Base-by-base conservation (phyloP, 1,140 invertebrate species). In the Eubasilissa regina region DNA sequence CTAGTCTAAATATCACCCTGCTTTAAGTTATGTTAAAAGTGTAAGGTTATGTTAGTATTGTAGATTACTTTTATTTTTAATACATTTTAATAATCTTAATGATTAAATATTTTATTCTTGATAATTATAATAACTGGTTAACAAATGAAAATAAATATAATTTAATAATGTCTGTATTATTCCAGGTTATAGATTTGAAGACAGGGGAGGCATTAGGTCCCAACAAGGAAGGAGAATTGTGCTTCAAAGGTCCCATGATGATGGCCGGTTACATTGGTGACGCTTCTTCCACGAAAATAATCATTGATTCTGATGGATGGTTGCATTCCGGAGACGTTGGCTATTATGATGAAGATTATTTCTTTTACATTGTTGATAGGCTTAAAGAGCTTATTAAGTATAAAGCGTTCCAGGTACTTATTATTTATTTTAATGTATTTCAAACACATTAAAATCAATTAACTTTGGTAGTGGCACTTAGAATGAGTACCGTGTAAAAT, bases 321-420 rank as follows among this genome's bases (percentile, higher is more conserved):
- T 87, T 96, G 21, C 92, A 94, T 84, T 95, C 95, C 55, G 95
- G 95, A 62, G 94, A 96, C 86, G 87, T 96, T 77, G 95, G 92
- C 1, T 94, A 93, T 85, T 93, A 92, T 81, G 94, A 96, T 81
- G 86, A 92, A 47, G 90, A 94, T 15, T 91, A 90, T 0, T 92
- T 89, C 78, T 91, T 95, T 83, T 94, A 90, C 74, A 91, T 96
- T 81, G 91, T 94, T 4, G 95, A 96, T 84, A 88, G 95, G 73
- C 84, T 95, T 1, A 96, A 96, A 85, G 94, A 95, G 85, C 87
- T 96, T 7, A 95, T 96, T 64, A 96, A 96, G 85, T 94, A 94
- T 84, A 94, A 95, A 87, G 93, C 92, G 44, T 90, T 90, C 82
- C 94, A 96, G 89, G 94, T 96, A 10, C n/a, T 13, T 47, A 45